Evolutionary conservation across 2,797 vertebrate genomes (phyloP).

Genomic region (Gymnoscopelus microlampas): DNA sequence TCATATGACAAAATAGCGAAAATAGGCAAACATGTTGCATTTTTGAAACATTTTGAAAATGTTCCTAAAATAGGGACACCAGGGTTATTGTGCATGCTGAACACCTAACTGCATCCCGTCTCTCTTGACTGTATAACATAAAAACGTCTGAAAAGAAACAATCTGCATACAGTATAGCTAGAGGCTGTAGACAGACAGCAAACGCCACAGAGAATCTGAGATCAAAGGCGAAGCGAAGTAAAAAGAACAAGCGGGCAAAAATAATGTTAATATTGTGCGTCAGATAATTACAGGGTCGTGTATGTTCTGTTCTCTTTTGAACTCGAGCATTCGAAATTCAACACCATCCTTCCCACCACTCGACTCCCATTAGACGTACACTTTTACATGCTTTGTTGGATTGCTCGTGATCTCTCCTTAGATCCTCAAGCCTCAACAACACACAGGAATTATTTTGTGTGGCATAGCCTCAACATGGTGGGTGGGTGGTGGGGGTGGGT

Average conservation of each 20-base stretch:
- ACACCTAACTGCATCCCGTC: no score
- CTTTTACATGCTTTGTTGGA: not conserved
- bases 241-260: slow-evolving; percentile 5
- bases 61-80: no score
- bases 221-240: slow-evolving; percentile 2
- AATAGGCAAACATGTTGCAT: no score
- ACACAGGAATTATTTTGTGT: not conserved
- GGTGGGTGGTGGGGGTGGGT: slow-evolving; percentile 1
- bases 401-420: not conserved
- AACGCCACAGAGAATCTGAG: no score
- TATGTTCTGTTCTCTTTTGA: slow-evolving; percentile 1
- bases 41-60: no score
- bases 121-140: no score
- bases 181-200: no score
- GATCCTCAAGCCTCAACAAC: not conserved
- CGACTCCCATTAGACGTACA: not conserved
- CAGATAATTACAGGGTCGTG: not conserved
- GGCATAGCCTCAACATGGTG: not conserved
- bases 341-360: not conserved
- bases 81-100: no score
- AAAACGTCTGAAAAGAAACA: no score
- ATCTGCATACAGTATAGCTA: no score
- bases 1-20: no score
- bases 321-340: slow-evolving; percentile 10
- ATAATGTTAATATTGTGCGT: slow-evolving; percentile 11